A percentile compares a stretch with the other conserved stretches of the same genome.
These are phyloP conservation scores for Acromyrmex echinatior DNA, from an alignment of 1,140 invertebrate species.

Conservation along the genomic window DNA sequence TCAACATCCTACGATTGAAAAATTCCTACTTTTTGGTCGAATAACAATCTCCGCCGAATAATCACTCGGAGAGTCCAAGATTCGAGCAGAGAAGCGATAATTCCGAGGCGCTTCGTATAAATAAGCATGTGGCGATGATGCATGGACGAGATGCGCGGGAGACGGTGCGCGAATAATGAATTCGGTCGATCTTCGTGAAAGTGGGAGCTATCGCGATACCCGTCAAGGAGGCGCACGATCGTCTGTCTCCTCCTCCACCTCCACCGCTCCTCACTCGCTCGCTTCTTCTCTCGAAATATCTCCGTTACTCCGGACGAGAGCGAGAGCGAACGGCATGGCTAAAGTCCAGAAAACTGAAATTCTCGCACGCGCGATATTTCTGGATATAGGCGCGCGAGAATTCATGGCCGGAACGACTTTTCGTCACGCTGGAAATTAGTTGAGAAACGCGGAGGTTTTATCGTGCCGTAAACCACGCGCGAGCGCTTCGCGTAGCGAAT, in stretches of 20 bases:
- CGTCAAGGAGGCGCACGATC: conserved; percentile 53
- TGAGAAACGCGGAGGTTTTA: conserved; percentile 70
- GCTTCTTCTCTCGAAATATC: conserved; percentile 52
- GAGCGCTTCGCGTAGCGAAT: conserved; percentile 31
- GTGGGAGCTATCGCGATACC: conserved; percentile 59
- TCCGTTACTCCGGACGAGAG: conserved; percentile 60
- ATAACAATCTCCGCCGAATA: background rate
- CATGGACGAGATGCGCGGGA: conserved; percentile 28
- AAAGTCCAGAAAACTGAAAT: conserved; percentile 65
- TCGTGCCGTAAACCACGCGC: conserved; percentile 67
- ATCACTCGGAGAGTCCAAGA: conserved; percentile 8
- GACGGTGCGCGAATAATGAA: conserved; percentile 57
- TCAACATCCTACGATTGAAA: background rate
- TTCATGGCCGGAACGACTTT: conserved; percentile 74
- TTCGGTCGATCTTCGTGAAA: conserved; percentile 55
- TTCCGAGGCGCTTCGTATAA: conserved; percentile 26
- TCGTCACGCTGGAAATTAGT: conserved; percentile 74
- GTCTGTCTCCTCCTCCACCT: background rate
- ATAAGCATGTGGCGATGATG: conserved; percentile 49
- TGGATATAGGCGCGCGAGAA: conserved; percentile 50
- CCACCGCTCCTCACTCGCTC: background rate
- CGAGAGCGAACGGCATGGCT: conserved; percentile 39
- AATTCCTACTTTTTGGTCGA: background rate
- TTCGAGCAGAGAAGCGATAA: conserved; percentile 28
- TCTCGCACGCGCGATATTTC: conserved; percentile 63